Evolutionary conservation across 2,113 vertebrate genomes (phyloP).

Genomic region (Asarcornis scutulata): DNA sequence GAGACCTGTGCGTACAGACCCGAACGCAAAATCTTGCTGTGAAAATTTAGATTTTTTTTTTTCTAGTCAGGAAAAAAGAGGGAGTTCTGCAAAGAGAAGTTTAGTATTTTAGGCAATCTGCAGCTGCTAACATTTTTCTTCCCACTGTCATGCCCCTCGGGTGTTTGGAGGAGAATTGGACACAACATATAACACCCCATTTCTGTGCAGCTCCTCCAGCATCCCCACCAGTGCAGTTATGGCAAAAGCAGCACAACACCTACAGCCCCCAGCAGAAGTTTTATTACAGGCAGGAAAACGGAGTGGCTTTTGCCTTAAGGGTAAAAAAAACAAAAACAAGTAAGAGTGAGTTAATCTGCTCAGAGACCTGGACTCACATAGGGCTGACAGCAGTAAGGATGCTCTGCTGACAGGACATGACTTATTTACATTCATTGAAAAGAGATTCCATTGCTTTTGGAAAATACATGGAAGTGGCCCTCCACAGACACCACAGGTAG

Average conservation of each 20-base stretch:
- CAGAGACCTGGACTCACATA: neutral
- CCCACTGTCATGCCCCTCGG: fast-evolving
- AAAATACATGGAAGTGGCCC: neutral
- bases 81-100: neutral
- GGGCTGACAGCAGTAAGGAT: neutral
- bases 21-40: neutral
- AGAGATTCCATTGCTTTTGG: neutral
- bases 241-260: neutral
- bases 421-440: neutral
- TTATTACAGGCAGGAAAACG: neutral
- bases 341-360: neutral
- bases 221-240: neutral
- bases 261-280: neutral
- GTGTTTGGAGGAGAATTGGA: neutral
- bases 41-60: neutral
- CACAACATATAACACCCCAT: neutral
- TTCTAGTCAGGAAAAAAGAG: neutral
- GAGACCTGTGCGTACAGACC: neutral
- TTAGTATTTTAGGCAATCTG: neutral
- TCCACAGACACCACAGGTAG: neutral
- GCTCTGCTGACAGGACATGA: neutral
- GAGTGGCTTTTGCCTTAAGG: neutral
- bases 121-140: neutral
- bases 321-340: neutral
- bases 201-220: neutral